Base-by-base conservation (phyloP, 2,888 invertebrate species). In the Dolichomitus sp. region DNA sequence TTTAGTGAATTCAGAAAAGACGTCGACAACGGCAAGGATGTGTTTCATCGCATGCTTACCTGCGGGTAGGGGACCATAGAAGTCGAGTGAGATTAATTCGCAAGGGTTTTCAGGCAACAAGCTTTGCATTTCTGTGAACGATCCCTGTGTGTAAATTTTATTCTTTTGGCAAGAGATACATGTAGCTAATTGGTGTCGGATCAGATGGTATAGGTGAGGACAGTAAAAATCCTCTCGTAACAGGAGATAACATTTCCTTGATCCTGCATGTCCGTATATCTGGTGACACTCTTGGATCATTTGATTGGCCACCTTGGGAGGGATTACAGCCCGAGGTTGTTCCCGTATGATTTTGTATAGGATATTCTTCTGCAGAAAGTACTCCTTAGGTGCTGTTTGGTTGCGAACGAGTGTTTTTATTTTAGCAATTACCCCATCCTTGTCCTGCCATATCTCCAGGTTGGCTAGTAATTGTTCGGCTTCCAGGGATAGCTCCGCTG, bases 1-100 rank as follows among this genome's bases (percentile, higher is more conserved):
- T 6, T 57, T 76, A 0, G 82, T 72, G 9, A 63, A 78, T 79
- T 88, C 86, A 0, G 81, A 80, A 37, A 88, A 86, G 0, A 83
- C 83, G 63, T 88, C 87, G 0, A 85, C 54, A 0, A 83, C 74
- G 0, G 83, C 85, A 6, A 85, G 50, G 2, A 84, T 57, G n/a
- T 72, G 77, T 40, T 70, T 78, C 6, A 73, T 52, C 6, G 84
- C 83, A 0, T 37, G 68, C 17, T 17, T 37, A 0, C 63, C 52
- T 0, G 59, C 57, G 0, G 84, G 86, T 0, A 85, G 17, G 2
- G 83, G 85, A 0, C 84, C 84, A 11, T 83, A 85, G 30, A 63
- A 85, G 19, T 83, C 84, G 0, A 83, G n/a, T 0, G 84, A 84
- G 0, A 82, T 4, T 0, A 86, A 17, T 0, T 85, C 78, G 12